Conservation (phyloP, 2,797 vertebrate genomes). For the Crocodylus rhombifer region DNA sequence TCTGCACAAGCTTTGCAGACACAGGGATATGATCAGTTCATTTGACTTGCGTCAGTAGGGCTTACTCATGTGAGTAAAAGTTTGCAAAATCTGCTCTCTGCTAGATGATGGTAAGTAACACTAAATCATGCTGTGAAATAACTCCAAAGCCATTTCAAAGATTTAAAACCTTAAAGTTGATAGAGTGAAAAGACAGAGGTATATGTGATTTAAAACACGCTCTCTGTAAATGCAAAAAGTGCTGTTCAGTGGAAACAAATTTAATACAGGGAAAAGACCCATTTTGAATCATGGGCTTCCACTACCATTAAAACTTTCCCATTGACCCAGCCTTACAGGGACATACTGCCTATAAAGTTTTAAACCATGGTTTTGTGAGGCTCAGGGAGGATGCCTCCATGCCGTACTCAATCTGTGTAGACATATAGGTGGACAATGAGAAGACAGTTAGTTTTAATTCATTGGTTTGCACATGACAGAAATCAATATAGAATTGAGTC, state of each 20-base stretch:
- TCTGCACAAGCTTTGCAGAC: too few relatives aligned
- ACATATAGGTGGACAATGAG: not conserved
- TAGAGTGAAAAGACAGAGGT: not conserved
- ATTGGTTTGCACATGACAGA: not conserved
- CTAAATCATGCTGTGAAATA: not conserved
- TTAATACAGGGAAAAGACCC: not conserved
- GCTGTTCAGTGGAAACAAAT: not conserved
- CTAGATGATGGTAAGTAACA: not conserved
- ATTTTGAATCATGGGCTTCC: not conserved
- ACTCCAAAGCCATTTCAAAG: not conserved
- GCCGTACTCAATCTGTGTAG: not conserved
- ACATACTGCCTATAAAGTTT: not conserved
- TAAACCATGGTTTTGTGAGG: accelerated
- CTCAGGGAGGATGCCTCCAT: accelerated
- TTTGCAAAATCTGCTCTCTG: not conserved
- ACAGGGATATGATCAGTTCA: not conserved
- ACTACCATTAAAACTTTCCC: not conserved
- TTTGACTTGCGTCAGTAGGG: not conserved
- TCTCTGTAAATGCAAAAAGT: not conserved
- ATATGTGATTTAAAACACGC: not conserved
- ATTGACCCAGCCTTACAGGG: not conserved
- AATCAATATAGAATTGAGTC: accelerated
- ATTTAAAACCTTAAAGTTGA: too few relatives aligned
- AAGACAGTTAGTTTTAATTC: not conserved
- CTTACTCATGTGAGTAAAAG: accelerated